Percentiles rank a stretch among this genome's conserved stretches.
Evolutionary conservation across 2,888 invertebrate species (phyloP).

Genomic region (Diaprepes abbreviatus): DNA sequence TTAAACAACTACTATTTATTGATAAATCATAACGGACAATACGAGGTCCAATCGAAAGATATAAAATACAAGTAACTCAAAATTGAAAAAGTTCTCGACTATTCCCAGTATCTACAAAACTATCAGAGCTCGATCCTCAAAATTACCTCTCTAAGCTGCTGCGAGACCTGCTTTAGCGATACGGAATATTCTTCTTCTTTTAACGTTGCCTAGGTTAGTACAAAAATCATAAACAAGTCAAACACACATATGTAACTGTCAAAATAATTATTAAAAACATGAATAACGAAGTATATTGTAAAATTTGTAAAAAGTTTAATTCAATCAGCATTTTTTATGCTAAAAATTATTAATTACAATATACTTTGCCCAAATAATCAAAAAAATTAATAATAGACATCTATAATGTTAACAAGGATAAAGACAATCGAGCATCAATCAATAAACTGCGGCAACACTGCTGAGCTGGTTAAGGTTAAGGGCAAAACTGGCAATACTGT

Average conservation of each 20-base stretch:
- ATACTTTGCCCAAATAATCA: constrained; percentile 20
- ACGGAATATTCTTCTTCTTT: constrained; percentile 94
- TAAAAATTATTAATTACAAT: constrained; percentile 1
- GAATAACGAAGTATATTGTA: constrained; percentile 8
- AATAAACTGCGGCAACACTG: constrained; percentile 28
- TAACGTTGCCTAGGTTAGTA: constrained; percentile 85
- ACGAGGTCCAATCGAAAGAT: background rate
- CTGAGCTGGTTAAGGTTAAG: constrained; percentile 35
- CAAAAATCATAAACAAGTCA: constrained; percentile 54
- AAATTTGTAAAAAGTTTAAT: constrained; percentile 15
- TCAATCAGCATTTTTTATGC: background rate
- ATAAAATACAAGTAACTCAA: background rate
- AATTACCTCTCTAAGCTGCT: constrained; percentile 94
- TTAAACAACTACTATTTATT: too few relatives aligned
- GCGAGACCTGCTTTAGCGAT: constrained; percentile 90
- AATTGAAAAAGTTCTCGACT: background rate
- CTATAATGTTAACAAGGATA: constrained; percentile 40
- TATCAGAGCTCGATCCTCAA: constrained; percentile 6
- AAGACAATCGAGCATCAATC: constrained; percentile 44
- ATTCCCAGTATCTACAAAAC: constrained; percentile 33
- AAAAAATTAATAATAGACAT: constrained; percentile 24
- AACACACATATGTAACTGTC: constrained; percentile 20
- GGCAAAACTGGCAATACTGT: constrained; percentile 44
- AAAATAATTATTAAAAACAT: constrained; percentile 1
- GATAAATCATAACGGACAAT: too few relatives aligned